Evolutionary conservation across 2,113 vertebrate species (phyloP).

Genomic region (Cairina moschata): DNA sequence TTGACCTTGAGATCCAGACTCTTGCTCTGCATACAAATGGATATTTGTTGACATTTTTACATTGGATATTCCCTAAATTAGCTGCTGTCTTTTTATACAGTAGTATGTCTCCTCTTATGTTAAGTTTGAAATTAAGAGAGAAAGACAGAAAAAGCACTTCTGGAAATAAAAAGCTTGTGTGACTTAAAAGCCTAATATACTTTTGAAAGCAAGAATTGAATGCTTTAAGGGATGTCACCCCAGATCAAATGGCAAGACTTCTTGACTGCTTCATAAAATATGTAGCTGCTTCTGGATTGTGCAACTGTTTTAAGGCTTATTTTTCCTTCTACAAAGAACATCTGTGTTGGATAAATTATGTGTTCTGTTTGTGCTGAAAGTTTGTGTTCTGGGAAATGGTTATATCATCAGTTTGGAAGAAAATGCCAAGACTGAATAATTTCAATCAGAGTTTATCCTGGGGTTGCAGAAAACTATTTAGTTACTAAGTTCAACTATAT

Average conservation of each 20-base stretch:
- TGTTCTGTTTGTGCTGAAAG: conserved; percentile 16
- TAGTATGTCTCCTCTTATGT: not conserved
- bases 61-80: not conserved
- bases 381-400: conserved; percentile 32
- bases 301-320: not conserved
- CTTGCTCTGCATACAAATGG: not conserved
- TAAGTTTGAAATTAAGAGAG: not conserved
- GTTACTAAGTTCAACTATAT: not conserved
- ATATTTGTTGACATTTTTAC: not conserved
- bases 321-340: conserved; percentile 8
- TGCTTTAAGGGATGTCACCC: not conserved
- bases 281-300: not conserved
- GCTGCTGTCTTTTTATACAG: not conserved
- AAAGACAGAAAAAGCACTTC: not conserved
- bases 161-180: not conserved
- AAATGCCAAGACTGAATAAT: not conserved
- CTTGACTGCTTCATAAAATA: not conserved
- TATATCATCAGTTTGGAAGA: conserved; percentile 22
- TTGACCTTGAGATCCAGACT: not conserved
- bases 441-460: not conserved
- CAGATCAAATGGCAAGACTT: not conserved
- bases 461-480: not conserved
- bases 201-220: not conserved
- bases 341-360: conserved; percentile 42
- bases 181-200: not conserved